Percentiles rank a stretch among this genome's conserved stretches.
phyloP scores from a whole-genome alignment of 2,797 vertebrate genomes.

The Austrolebias charrua region DNA sequence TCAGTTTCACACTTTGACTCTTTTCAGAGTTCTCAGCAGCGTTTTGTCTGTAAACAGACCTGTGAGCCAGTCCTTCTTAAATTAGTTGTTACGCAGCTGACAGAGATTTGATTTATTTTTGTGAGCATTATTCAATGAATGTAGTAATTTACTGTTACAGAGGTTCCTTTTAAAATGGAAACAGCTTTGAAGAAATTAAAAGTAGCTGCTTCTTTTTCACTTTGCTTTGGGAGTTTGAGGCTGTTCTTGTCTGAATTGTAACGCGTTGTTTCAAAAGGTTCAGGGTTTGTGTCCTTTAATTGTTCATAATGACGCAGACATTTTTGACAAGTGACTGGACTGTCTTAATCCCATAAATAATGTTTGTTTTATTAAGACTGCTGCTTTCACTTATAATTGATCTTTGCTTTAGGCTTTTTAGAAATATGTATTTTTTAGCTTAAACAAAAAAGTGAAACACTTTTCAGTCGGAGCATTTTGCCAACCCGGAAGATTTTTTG shows the following conservation, averaged over 20 bases:
- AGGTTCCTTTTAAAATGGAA: slow-evolving; percentile 47
- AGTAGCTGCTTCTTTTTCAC: slow-evolving; percentile 21
- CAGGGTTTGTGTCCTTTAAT: slow-evolving; percentile 1
- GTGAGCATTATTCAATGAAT: slow-evolving; percentile 57
- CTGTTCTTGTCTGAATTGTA: neutral
- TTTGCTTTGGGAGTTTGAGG: slow-evolving; percentile 5
- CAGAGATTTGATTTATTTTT: slow-evolving; percentile 39
- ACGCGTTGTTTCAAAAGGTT: neutral
- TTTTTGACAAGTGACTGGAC: neutral
- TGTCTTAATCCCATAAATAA: slow-evolving; percentile 26
- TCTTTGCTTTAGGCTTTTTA: slow-evolving; percentile 47
- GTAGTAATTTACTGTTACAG: slow-evolving; percentile 66
- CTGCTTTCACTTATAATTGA: slow-evolving; percentile 22
- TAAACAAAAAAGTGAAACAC: slow-evolving; percentile 37
- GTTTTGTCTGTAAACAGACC: slow-evolving; percentile 67
- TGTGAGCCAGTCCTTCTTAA: slow-evolving; percentile 70
- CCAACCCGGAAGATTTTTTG: slow-evolving; percentile 24
- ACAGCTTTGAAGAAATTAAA: slow-evolving; percentile 51
- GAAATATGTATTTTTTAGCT: slow-evolving; percentile 45
- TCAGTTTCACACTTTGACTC: slow-evolving; percentile 73
- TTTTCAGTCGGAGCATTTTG: slow-evolving; percentile 30
- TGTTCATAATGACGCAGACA: neutral
- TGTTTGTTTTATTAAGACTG: slow-evolving; percentile 20
- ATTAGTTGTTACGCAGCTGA: slow-evolving; percentile 75
- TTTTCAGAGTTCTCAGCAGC: slow-evolving; percentile 55